These are phyloP conservation scores for Tiphia femorata DNA, from an alignment of 2,888 invertebrate genomes.

Conservation along the genomic window DNA sequence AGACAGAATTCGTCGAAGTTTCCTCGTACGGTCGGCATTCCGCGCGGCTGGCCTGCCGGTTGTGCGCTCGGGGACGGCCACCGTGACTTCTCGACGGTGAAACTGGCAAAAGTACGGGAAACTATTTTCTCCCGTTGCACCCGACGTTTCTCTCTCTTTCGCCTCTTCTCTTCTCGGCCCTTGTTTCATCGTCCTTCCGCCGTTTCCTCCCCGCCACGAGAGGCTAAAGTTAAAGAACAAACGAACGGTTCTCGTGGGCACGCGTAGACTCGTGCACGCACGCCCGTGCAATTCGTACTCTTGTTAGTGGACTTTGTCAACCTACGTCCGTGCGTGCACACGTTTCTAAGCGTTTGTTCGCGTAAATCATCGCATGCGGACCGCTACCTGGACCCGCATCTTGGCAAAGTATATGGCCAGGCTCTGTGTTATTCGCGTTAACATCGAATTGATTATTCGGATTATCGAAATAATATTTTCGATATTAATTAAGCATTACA, in stretches of 20 bases:
- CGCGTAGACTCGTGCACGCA: not conserved
- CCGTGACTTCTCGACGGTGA: conserved; percentile 31
- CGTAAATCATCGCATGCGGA: not conserved
- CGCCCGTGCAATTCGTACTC: too few species aligned
- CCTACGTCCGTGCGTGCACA: too few species aligned
- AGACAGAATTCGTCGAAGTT: conserved; percentile 50
- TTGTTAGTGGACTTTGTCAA: too few species aligned
- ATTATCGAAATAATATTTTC: conserved; percentile 33
- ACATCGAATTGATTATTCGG: conserved; percentile 40
- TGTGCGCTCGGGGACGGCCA: conserved; percentile 11
- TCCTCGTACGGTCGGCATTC: conserved; percentile 32
- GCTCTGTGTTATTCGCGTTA: too few species aligned
- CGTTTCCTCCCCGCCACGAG: not conserved
- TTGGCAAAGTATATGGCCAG: too few species aligned
- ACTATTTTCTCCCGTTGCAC: conserved; percentile 25
- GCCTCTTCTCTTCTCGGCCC: conserved; percentile 7
- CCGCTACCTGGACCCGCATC: not conserved
- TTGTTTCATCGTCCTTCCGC: not conserved
- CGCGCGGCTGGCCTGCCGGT: conserved; percentile 30
- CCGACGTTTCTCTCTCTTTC: not conserved
- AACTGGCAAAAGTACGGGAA: conserved; percentile 15
- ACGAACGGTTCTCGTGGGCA: too few species aligned
- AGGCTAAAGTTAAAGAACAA: too few species aligned
- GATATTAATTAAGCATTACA: conserved; percentile 29
- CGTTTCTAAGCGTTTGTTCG: too few species aligned